Base-by-base conservation (phyloP, 2,888 invertebrate genomes). In the Chirona hameri region DNA sequence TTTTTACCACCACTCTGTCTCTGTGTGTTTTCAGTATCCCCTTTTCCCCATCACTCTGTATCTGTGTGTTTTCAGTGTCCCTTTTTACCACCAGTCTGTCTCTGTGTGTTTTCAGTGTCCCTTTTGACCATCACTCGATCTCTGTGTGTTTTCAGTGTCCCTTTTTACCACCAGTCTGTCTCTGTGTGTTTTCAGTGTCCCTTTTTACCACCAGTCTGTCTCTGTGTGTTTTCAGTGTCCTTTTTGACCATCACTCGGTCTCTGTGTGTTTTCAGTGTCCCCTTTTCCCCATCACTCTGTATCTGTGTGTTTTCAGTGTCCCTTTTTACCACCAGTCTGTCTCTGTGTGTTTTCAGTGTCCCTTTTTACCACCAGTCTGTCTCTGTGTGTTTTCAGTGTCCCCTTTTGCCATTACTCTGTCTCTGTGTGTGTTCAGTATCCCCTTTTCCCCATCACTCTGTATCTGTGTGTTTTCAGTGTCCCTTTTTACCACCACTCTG, bases 1-100 rank as follows among this genome's bases (percentile, higher is more conserved):
- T 39, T 39, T 39, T 39, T 39, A 39, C 39, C 39, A 39, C 7
- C 39, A 39, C 39, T 39, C 7, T 39, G 7, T 7, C 39, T 39
- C 39, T 39, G 39, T 52, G 84, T 87, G 86, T 86, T 91, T 93
- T 24, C 91, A 96, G 96, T 96, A 88, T 93, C 95, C 86, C 39
- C 4, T 39, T 39, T 39, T 39, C 7, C 2, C 39, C 39, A 39
- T 39, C 39, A 39, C 39, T 39, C 7, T 39, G 7, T 7, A 2
- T 39, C 39, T 39, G 39, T 52, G 84, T 87, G 86, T 86, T 91
- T 93, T 24, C 91, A 96, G 96, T 96, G 88, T 93, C 95, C 86
- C 4, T 39, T 39, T 39, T 39, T 39, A 39, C 39, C 39, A 39
- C 7, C 39, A 39, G 4, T 39, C 7, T 39, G 7, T 7, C 39